These are phyloP conservation scores for Cataglyphis cursor DNA, from an alignment of 2,888 invertebrate species.

Conservation along the genomic window DNA sequence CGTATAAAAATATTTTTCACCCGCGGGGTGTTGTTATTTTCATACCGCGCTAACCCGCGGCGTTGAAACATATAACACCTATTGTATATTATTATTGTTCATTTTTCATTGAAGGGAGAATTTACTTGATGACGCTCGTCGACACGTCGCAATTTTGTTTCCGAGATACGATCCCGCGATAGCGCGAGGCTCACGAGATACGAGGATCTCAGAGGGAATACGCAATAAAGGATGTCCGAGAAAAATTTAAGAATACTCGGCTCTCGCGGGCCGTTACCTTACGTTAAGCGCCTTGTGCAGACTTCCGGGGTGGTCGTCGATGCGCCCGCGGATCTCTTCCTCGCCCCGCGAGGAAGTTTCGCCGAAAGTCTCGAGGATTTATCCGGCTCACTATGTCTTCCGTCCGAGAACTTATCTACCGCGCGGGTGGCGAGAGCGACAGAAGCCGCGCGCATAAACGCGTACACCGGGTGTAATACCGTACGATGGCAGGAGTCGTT, in stretches of 20 bases:
- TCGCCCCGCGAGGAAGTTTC: slow-evolving; percentile 59
- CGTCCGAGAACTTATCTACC: slow-evolving; percentile 72
- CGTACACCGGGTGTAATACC: slow-evolving; percentile 73
- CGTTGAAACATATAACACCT: slow-evolving; percentile 8
- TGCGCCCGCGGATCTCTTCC: slow-evolving; percentile 49
- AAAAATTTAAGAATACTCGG: slow-evolving; percentile 64
- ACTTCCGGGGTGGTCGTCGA: slow-evolving; percentile 54
- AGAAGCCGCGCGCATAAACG: slow-evolving; percentile 63
- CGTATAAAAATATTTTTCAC: slow-evolving; percentile 31
- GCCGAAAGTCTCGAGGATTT: slow-evolving; percentile 59
- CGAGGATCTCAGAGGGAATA: slow-evolving; percentile 47
- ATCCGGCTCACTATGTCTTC: slow-evolving; percentile 63
- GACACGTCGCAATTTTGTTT: slow-evolving; percentile 18
- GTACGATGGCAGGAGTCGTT: slow-evolving; percentile 78
- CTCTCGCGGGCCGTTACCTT: slow-evolving; percentile 65
- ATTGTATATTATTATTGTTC: slow-evolving; percentile 4
- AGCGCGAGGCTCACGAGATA: background rate
- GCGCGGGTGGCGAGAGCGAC: slow-evolving; percentile 62
- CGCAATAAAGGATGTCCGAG: slow-evolving; percentile 58
- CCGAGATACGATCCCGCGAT: slow-evolving; percentile 17
- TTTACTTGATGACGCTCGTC: background rate
- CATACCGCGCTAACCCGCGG: slow-evolving; percentile 28
- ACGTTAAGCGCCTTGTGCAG: slow-evolving; percentile 63
- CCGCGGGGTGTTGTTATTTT: slow-evolving; percentile 32
- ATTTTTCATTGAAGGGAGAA: background rate